Conservation (phyloP, 1,140 invertebrate genomes). For the Eueides isabella region DNA sequence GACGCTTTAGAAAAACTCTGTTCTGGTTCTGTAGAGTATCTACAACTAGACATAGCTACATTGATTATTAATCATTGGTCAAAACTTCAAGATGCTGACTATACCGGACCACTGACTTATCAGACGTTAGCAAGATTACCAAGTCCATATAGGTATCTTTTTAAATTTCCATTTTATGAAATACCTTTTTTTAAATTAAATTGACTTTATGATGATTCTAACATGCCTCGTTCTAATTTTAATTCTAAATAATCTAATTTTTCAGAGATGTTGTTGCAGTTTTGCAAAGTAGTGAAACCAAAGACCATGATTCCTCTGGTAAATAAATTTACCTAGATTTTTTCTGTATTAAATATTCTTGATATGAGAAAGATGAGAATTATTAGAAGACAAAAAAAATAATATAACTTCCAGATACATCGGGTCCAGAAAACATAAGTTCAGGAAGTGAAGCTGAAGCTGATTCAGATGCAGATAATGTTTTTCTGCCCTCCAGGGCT, state of each 20-base stretch:
- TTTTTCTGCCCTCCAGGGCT: slow-evolving; percentile 74
- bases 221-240: background rate
- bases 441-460: slow-evolving; percentile 78
- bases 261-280: slow-evolving; percentile 79
- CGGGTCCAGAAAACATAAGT: slow-evolving; percentile 76
- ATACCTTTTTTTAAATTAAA: too few relatives aligned
- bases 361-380: background rate
- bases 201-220: background rate
- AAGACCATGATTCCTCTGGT: slow-evolving; percentile 79
- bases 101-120: slow-evolving; percentile 91
- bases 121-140: slow-evolving; percentile 91
- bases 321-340: slow-evolving; percentile 12
- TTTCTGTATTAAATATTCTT: background rate
- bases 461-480: slow-evolving; percentile 79
- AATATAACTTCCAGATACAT: slow-evolving; percentile 66
- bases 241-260: too few relatives aligned
- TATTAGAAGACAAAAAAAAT: background rate
- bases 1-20: slow-evolving; percentile 92
- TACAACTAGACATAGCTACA: slow-evolving; percentile 80
- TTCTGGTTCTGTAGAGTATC: slow-evolving; percentile 84
- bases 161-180: background rate
- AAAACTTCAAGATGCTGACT: slow-evolving; percentile 90
- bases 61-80: slow-evolving; percentile 89
- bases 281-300: slow-evolving; percentile 75
- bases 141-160: slow-evolving; percentile 86